These are phyloP conservation scores for Hormaphis cornu DNA, from an alignment of 1,140 invertebrate species.

Conservation along the genomic window DNA sequence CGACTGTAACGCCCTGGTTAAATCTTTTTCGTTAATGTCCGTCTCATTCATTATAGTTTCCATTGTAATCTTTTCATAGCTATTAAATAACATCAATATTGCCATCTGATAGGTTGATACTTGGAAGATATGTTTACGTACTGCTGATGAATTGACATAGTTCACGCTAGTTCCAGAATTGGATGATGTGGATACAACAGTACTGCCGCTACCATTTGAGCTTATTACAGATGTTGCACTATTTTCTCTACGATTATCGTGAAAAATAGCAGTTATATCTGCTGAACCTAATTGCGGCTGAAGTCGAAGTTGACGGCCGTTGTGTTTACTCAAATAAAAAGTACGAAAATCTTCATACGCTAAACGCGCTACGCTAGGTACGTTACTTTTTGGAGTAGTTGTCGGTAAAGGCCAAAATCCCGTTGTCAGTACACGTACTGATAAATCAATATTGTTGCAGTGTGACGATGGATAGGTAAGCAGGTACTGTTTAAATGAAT, in stretches of 20 bases:
- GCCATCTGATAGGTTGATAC: constrained; percentile 88
- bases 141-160: constrained; percentile 34
- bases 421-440: constrained; percentile 94
- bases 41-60: constrained; percentile 80
- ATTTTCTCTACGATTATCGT: constrained; percentile 55
- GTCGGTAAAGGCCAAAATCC: constrained; percentile 99
- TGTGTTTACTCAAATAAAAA: constrained; percentile 97
- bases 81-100: constrained; percentile 95
- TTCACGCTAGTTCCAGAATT: background rate
- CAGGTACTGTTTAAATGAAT: constrained; percentile 90
- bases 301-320: constrained; percentile 89
- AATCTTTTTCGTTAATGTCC: constrained; percentile 93
- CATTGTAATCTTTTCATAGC: constrained; percentile 77
- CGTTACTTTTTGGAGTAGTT: constrained; percentile 84
- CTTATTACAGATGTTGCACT: constrained; percentile 39
- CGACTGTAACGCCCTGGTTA: constrained; percentile 90
- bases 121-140: constrained; percentile 88
- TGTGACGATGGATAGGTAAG: constrained; percentile 47
- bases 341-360: constrained; percentile 92
- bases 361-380: constrained; percentile 76
- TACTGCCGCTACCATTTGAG: constrained; percentile 15
- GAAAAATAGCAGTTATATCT: constrained; percentile 93
- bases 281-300: constrained; percentile 95
- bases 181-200: constrained; percentile 14
- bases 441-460: constrained; percentile 84